Evolutionary conservation across 2,888 invertebrate species (phyloP), one percentile per base, ranked within the genome.

Genomic region (Leptopilina myrica): DNA sequence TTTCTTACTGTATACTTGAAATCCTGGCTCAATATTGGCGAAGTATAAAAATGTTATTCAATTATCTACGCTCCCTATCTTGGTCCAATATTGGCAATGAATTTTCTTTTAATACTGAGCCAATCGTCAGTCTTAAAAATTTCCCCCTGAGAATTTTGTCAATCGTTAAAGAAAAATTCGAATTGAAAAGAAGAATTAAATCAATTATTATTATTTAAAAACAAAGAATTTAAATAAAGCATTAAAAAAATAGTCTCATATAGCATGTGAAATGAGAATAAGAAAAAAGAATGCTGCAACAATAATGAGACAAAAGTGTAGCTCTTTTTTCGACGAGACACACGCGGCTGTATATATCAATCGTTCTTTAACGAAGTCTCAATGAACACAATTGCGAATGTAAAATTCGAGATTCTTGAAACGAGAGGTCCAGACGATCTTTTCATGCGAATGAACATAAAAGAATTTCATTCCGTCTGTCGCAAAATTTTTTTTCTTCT

Each of bases 381-480:
- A 56, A 56, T 73, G 53, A 26, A n/a, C 43, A 66, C 66, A 66
- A 66, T 66, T 66, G 43, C 43, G 43, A 33, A 11, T 73, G 8
- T 73, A 56, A 73, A 73, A 33, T 73, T n/a, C 73, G 33, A 53
- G 26, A 26, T 33, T 73, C 56, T 56, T 56, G 4, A 56, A 20
- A 62, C 62, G 62, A 62, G 49, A 49, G 56, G 8, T 5, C 8
- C n/a, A 56, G 73, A 56, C 33, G 56, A n/a, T n/a, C 56, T 56
- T 73, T 73, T 73, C 26, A 26, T 53, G 14, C 14, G 5, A 73
- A n/a, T 33, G 14, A 26, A 26, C 26, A 73, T 56, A 56, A 73
- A 73, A 73, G 73, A 73, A 14, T 56, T 73, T 73, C n/a, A 73
- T 73, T 20, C 69, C 26, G 14, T n/a, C n/a, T 33, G 56, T 0